Evolutionary conservation across 92 coral and sea anemone species (phyloP), one percentile per base, ranked within the genome.

Genomic region (Metridium senile): DNA sequence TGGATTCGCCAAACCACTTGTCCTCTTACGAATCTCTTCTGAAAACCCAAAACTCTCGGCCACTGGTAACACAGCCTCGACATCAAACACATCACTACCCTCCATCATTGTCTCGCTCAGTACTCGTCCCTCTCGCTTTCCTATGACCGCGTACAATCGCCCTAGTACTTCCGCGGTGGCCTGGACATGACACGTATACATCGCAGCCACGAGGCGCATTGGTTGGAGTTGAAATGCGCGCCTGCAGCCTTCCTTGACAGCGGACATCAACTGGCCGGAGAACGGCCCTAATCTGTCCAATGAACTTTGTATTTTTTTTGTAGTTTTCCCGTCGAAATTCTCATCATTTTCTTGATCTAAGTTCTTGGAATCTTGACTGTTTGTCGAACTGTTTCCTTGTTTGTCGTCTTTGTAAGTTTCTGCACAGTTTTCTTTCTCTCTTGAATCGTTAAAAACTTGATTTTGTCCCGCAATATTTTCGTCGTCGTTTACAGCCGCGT

Each of bases 1-100:
- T 4, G 97, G 99, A 69, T 91, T 92, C 0, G 99, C 99, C 78
- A 92, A 79, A 23, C 99, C 99, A 59, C 99, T 95, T 11, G 99
- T 95, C 30, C 93, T 79, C 73, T 95, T 95, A 27, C 99, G 85
- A 62, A 95, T 95, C 78, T 95, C 96, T 72, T 95, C 99, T 1
- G 99, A 84, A 75, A 95, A 95, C 1, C 99, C 99, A 72, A 95
- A 95, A 81, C 99, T 95, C 78, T 95, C 99, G 6, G 99, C 99
- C 17, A 95, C 99, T 19, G 99, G 97, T 22, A 95, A 86, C 17
- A 92, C 97, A n/a, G 99, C 96, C 68, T 84, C 91, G 75, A 95
- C 99, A 49, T 89, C 94, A 81, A 95, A 95, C 83, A 95, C 93
- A 57, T 95, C 99, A 25, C 97, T 92, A 0, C 99, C 99, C 71